Percentiles rank a stretch among this genome's conserved stretches.
These are phyloP conservation scores for Mormyrops attenuatus DNA, from an alignment of 2,797 vertebrate genomes.

Conservation along the genomic window DNA sequence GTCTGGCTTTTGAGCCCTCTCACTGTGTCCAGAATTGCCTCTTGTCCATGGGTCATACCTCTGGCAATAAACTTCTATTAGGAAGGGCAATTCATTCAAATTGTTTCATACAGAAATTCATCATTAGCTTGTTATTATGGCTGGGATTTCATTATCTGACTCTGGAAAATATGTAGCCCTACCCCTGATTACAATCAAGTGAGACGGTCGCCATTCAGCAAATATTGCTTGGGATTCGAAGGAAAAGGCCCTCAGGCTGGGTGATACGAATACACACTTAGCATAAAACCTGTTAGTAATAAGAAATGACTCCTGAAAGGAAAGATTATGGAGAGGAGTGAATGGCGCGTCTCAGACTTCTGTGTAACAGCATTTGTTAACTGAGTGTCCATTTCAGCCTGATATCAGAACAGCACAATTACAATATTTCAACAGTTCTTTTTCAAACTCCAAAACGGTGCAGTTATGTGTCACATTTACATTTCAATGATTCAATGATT, in stretches of 20 bases:
- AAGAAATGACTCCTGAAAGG: neutral
- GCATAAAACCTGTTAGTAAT: no score
- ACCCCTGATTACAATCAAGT: neutral
- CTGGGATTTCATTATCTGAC: constrained; percentile 11
- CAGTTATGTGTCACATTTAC: neutral
- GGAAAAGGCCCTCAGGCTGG: neutral
- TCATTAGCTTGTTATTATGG: constrained; percentile 1
- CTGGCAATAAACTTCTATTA: neutral
- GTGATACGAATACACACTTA: neutral
- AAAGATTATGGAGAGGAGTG: neutral
- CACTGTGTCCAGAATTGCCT: neutral
- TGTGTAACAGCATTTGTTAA: neutral
- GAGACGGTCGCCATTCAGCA: neutral
- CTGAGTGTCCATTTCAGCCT: neutral
- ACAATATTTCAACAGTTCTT: neutral
- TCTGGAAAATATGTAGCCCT: neutral
- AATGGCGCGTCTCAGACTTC: neutral
- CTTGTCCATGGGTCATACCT: neutral
- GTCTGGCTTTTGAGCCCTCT: neutral
- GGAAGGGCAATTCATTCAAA: constrained; percentile 1
- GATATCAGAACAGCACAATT: neutral
- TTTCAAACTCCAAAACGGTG: neutral
- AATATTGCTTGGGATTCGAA: neutral
- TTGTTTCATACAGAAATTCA: neutral
- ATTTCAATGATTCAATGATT: neutral